Evolutionary conservation across 1,140 invertebrate genomes (phyloP).

Genomic region (Anagrus nilaparvatae): DNA sequence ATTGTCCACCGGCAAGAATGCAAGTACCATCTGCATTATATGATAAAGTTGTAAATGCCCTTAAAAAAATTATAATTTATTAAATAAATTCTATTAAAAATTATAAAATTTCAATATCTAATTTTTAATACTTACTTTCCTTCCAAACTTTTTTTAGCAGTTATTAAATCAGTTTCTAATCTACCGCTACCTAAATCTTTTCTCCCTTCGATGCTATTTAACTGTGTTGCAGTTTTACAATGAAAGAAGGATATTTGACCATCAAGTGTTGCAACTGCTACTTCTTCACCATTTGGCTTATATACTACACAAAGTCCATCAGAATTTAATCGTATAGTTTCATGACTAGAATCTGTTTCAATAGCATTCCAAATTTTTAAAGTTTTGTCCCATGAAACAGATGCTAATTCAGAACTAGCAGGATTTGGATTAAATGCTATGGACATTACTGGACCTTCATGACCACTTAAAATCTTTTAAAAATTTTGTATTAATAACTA

Average conservation of each 20-base stretch:
- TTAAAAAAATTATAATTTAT: conserved; percentile 37
- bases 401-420: conserved; percentile 65
- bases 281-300: conserved; percentile 79
- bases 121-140: conserved; percentile 59
- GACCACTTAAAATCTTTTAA: conserved; percentile 69
- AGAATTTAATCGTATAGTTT: conserved; percentile 66
- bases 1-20: conserved; percentile 82
- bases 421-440: conserved; percentile 69
- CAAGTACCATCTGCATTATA: conserved; percentile 88
- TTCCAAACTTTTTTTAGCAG: conserved; percentile 72
- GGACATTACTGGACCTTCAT: conserved; percentile 81
- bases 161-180: conserved; percentile 75
- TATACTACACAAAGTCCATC: conserved; percentile 81
- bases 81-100: neutral
- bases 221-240: conserved; percentile 57
- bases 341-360: conserved; percentile 69
- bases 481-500: conserved; percentile 6
- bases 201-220: conserved; percentile 72
- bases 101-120: neutral
- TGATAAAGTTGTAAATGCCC: conserved; percentile 79
- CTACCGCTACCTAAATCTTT: conserved; percentile 79
- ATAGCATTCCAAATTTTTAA: conserved; percentile 85
- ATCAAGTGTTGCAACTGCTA: conserved; percentile 85
- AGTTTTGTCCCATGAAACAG: conserved; percentile 91
- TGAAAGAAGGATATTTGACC: conserved; percentile 84